A percentile compares a stretch with the other conserved stretches of the same genome.
phyloP scores from a whole-genome alignment of 2,888 invertebrate species.

The Eupithecia subumbrata region DNA sequence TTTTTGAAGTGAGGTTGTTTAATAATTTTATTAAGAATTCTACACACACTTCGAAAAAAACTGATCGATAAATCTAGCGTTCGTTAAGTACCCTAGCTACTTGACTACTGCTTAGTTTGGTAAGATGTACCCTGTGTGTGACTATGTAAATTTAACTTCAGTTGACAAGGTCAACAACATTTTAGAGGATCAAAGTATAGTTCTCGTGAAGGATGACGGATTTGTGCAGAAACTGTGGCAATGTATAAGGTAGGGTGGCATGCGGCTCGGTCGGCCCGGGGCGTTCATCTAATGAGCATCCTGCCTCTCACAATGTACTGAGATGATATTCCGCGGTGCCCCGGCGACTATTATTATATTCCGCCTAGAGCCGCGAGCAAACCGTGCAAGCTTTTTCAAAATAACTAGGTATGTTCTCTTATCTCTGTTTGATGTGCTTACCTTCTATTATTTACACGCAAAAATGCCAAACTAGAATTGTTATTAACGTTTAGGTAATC shows the following conservation, averaged over 20 bases:
- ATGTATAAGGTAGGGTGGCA: constrained; percentile 56
- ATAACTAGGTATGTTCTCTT: constrained; percentile 64
- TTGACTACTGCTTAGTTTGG: background rate
- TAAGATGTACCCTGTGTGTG: background rate
- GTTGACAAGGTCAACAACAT: background rate
- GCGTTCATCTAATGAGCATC: constrained; percentile 83
- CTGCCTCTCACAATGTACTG: constrained; percentile 80
- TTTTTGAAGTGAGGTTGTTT: constrained; percentile 20
- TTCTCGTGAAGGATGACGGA: constrained; percentile 33
- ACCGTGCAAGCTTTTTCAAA: constrained; percentile 74
- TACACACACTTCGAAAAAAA: background rate
- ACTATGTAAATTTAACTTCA: constrained; percentile 14
- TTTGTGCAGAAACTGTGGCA: constrained; percentile 46
- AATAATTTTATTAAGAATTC: background rate
- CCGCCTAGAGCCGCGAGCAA: constrained; percentile 66
- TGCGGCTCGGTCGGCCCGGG: constrained; percentile 60
- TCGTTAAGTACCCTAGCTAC: background rate
- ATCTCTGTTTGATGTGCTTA: constrained; percentile 37
- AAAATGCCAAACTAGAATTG: background rate
- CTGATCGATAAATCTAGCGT: background rate
- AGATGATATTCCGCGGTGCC: constrained; percentile 76
- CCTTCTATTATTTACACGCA: background rate
- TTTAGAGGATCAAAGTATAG: constrained; percentile 32
- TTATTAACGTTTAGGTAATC: background rate
- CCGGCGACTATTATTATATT: constrained; percentile 80